Conservation (phyloP, 2,113 vertebrate species). For the Monopterus albus region DNA sequence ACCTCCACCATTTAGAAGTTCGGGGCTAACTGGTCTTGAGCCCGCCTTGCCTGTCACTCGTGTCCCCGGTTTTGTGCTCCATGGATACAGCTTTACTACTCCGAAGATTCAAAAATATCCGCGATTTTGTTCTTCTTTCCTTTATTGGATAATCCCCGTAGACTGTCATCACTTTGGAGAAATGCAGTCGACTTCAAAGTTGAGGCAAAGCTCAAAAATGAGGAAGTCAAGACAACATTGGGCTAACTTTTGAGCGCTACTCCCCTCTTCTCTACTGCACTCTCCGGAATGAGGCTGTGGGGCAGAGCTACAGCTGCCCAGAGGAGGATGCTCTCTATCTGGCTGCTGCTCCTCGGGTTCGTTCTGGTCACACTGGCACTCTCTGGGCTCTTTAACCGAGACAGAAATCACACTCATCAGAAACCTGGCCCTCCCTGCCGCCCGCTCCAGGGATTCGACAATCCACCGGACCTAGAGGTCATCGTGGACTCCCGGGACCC, state of each 20-base stretch:
- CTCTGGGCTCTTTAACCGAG: slow-evolving; percentile 75
- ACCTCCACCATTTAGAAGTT: slow-evolving; percentile 37
- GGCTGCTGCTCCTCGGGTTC: slow-evolving; percentile 81
- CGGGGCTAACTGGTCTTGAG: slow-evolving; percentile 25
- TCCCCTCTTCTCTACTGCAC: not conserved
- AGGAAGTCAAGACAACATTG: slow-evolving; percentile 1
- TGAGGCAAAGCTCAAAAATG: slow-evolving; percentile 16
- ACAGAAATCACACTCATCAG: slow-evolving; percentile 27
- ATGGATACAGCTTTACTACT: slow-evolving; percentile 16
- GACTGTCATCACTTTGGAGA: not conserved
- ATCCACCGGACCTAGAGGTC: slow-evolving; percentile 75
- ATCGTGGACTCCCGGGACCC: slow-evolving; percentile 84
- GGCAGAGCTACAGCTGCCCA: slow-evolving; percentile 72
- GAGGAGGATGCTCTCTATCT: slow-evolving; percentile 79
- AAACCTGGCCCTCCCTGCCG: slow-evolving; percentile 58
- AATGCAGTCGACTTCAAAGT: slow-evolving; percentile 11
- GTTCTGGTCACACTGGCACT: slow-evolving; percentile 76
- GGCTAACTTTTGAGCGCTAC: slow-evolving; percentile 8
- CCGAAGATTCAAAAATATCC: not conserved
- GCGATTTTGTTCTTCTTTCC: not conserved
- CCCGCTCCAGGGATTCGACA: slow-evolving; percentile 52
- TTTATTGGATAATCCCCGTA: not conserved
- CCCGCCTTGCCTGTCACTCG: slow-evolving; percentile 23
- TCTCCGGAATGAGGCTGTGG: slow-evolving; percentile 82
- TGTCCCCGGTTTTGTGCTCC: slow-evolving; percentile 7